Conservation (phyloP, 2,797 vertebrate species). For the Tauraco hartlaubi region DNA sequence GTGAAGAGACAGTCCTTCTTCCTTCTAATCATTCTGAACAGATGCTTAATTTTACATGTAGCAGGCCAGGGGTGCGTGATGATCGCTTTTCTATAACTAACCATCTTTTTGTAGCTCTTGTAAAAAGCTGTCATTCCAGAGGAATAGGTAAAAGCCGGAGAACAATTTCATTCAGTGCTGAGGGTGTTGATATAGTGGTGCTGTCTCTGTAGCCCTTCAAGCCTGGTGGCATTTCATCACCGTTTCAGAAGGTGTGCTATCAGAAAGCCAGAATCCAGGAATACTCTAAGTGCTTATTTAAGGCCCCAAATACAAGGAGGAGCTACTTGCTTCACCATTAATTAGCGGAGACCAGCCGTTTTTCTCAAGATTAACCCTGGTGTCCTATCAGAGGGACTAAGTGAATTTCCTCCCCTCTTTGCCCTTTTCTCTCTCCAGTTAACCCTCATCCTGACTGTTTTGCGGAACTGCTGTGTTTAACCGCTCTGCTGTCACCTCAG, state of each 20-base stretch:
- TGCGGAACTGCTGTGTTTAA: neutral
- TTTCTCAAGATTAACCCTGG: neutral
- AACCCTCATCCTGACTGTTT: neutral
- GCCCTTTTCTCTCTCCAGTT: neutral
- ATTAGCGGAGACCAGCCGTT: neutral
- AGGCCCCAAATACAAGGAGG: neutral
- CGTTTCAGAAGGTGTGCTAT: neutral
- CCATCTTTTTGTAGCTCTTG: neutral
- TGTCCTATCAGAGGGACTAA: neutral
- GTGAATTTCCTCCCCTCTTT: neutral
- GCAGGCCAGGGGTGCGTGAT: neutral
- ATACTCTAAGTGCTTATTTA: neutral
- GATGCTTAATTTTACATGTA: neutral
- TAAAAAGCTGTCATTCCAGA: neutral
- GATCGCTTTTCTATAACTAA: neutral
- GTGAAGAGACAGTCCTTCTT: neutral
- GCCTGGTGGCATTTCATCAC: neutral
- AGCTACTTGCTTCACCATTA: neutral
- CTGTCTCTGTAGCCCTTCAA: neutral
- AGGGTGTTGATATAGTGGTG: neutral
- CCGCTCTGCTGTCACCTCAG: neutral
- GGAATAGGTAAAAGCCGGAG: neutral
- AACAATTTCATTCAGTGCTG: neutral
- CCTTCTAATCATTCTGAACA: neutral
- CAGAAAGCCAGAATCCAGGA: neutral